Base-by-base conservation (phyloP, 2,888 invertebrate species). In the Drosophila diplacantha region DNA sequence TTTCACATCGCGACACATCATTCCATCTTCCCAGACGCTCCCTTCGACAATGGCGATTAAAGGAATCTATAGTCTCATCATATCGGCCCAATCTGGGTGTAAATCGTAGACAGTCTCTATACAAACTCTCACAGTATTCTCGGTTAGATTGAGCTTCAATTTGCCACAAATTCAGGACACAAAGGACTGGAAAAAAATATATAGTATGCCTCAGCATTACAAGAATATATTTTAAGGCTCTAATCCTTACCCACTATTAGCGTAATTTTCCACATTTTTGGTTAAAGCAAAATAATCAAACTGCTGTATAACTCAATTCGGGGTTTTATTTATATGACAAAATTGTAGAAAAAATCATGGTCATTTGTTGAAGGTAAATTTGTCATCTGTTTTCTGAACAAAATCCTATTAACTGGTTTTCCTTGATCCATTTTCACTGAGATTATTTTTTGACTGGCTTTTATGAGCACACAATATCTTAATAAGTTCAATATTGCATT, bases 31-130 rank as follows among this genome's bases (percentile, higher is more conserved):
- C 62, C 1, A 41, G 62, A 6, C 52, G 31, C 12, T 41, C 52
- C 1, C 52, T 29, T 9, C 62, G 52, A 12, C 63, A 63, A 49
- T 63, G 35, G 2, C 46, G 52, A 43, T 63, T 63, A 32, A 52
- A 62, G 5, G 47, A 41, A 32, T 62, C 63, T 20, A 63, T 63
- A 12, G 63, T 53, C 39, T 63, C 63, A 32, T 63, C 63, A 16
- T 31, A 53, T 20, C 63, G 39, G 0, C 63, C 63, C 8, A 63
- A 31, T 37, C 63, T 37, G 2, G 35, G 31, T 5, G 39, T 35
- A 53, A 52, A 35, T 18, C 38, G n/a, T 14, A 47, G 26, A 18
- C 62, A 63, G 43, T 53, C 47, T 6, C 11, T 14, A 41, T 43
- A 63, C 2, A 63, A 24, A 37, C 20, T 18, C 2, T 63, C 47